Evolutionary conservation across 1,140 invertebrate species (phyloP).

Genomic region (Sarcophaga peregrina): DNA sequence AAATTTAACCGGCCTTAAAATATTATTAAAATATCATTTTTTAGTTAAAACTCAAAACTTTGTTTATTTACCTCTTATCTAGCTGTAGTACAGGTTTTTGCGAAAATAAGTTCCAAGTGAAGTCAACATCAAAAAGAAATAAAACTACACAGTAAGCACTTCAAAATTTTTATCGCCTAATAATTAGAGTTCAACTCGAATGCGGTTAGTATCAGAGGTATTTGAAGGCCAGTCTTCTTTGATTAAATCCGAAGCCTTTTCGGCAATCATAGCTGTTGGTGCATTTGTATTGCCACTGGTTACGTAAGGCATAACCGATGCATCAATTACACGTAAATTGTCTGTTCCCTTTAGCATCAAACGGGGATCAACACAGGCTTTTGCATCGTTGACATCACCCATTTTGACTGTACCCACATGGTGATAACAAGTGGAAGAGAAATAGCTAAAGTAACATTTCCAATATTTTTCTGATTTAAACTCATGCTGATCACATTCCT

Average conservation of each 20-base stretch:
- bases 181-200: not conserved
- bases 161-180: too few relatives aligned
- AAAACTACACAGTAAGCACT: too few relatives aligned
- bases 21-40: too few relatives aligned
- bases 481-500: slow-evolving; percentile 70
- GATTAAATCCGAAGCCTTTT: slow-evolving; percentile 86
- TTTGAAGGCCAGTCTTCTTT: slow-evolving; percentile 69
- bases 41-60: too few relatives aligned
- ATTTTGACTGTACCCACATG: slow-evolving; percentile 80
- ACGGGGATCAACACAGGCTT: slow-evolving; percentile 79
- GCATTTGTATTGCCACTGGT: slow-evolving; percentile 79
- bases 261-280: slow-evolving; percentile 85
- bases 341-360: slow-evolving; percentile 77
- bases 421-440: slow-evolving; percentile 76
- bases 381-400: slow-evolving; percentile 75
- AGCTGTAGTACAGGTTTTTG: too few relatives aligned
- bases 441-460: slow-evolving; percentile 76
- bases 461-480: slow-evolving; percentile 78
- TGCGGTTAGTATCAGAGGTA: too few relatives aligned
- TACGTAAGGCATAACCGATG: slow-evolving; percentile 80
- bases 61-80: too few relatives aligned
- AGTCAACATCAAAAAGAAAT: too few relatives aligned
- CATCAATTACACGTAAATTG: slow-evolving; percentile 80
- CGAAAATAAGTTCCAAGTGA: too few relatives aligned
- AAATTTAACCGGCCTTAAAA: too few relatives aligned